Evolutionary conservation across 2,888 invertebrate genomes (phyloP).

Genomic region (Ophioninae sp.): DNA sequence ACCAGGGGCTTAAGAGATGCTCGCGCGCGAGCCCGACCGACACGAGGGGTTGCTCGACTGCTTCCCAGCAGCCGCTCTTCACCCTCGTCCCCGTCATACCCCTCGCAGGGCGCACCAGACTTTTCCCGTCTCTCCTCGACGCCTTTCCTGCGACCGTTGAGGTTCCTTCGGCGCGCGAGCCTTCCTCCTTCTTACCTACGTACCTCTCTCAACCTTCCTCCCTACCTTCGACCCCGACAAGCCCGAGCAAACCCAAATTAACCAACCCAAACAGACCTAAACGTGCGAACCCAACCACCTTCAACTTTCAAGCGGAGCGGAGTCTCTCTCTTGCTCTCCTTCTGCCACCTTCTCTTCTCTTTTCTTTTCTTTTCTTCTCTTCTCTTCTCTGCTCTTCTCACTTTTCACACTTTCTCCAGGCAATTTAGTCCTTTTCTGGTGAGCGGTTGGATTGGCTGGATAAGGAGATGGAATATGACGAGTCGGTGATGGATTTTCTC

Average conservation of each 20-base stretch:
- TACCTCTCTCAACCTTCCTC: background rate
- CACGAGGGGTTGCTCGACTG: conserved; percentile 67
- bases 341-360: too few species aligned
- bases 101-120: conserved; percentile 10
- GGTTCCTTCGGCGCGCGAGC: conserved; percentile 30
- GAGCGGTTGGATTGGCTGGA: too few species aligned
- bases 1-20: conserved; percentile 69
- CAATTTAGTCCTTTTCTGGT: too few species aligned
- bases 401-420: too few species aligned
- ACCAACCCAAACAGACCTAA: too few species aligned
- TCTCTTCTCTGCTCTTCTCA: too few species aligned
- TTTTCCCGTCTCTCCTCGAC: conserved; percentile 67
- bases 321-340: too few species aligned
- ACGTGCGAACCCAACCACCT: too few species aligned
- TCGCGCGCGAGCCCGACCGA: conserved; percentile 62
- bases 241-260: background rate
- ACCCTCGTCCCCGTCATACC: conserved; percentile 80
- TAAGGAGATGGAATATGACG: too few species aligned
- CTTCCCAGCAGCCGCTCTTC: conserved; percentile 79
- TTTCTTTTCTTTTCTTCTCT: too few species aligned
- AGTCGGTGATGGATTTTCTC: too few species aligned
- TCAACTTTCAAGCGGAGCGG: too few species aligned
- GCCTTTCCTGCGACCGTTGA: conserved; percentile 68
- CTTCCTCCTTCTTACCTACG: conserved; percentile 23
- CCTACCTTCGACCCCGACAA: background rate